Conservation (phyloP, 2,113 vertebrate genomes). For the Neodontobutis hainanensis region DNA sequence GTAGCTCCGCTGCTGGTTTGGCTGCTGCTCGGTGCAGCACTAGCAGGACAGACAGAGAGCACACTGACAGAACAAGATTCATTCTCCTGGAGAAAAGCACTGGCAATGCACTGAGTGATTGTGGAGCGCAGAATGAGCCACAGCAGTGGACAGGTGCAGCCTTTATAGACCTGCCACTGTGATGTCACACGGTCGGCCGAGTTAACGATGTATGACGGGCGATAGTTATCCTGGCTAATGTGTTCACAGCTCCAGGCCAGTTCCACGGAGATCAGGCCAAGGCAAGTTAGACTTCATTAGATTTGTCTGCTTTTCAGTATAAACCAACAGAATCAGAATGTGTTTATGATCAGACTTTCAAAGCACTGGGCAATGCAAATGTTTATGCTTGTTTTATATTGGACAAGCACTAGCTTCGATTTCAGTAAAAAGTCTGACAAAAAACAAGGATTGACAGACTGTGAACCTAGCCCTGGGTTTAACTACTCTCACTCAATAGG, state of each 20-base stretch:
- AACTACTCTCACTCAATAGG: no score
- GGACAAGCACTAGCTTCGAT: no score
- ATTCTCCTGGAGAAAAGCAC: constrained; percentile 58
- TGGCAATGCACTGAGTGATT: no score
- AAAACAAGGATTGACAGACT: no score
- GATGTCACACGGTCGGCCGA: neutral
- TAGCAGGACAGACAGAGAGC: constrained; percentile 72
- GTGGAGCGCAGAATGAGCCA: neutral
- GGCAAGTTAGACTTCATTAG: no score
- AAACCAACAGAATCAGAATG: no score
- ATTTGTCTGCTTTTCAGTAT: no score
- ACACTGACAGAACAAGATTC: constrained; percentile 66
- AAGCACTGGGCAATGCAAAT: no score
- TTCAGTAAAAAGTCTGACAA: no score
- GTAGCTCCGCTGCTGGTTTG: constrained; percentile 68
- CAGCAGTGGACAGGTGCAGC: neutral
- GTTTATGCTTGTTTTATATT: no score
- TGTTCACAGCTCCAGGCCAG: neutral
- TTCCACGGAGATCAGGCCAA: neutral
- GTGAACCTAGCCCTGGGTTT: no score
- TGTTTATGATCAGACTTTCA: no score
- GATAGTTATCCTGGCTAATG: neutral
- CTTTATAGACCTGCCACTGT: neutral
- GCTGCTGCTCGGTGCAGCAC: constrained; percentile 51
- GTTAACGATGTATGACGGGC: neutral